A percentile compares a stretch with the other conserved stretches of the same genome.
These are phyloP conservation scores for Rallus crepitans DNA, from an alignment of 2,797 vertebrate genomes.

Conservation along the genomic window DNA sequence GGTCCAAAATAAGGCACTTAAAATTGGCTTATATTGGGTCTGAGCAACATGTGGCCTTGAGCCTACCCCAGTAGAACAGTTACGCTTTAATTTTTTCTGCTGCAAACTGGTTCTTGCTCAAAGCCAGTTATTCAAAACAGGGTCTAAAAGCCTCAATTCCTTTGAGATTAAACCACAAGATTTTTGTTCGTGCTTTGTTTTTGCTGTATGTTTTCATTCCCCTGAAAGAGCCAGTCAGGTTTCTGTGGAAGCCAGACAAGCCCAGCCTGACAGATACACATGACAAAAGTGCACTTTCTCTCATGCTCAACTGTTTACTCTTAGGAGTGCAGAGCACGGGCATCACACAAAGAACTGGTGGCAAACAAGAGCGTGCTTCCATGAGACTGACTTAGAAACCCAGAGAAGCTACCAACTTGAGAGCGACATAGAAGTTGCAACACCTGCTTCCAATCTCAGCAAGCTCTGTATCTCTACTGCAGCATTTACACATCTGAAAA, in stretches of 20 bases:
- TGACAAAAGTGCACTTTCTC: background rate
- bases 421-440: background rate
- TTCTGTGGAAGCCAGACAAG: background rate
- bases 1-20: background rate
- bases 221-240: background rate
- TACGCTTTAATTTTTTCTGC: background rate
- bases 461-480: background rate
- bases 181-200: background rate
- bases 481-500: background rate
- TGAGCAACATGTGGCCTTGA: background rate
- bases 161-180: background rate
- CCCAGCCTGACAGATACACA: background rate
- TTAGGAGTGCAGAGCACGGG: background rate
- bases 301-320: background rate
- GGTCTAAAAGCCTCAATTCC: background rate
- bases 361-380: background rate
- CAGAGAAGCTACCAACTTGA: background rate
- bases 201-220: background rate
- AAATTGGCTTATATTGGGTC: background rate
- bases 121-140: background rate
- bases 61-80: background rate
- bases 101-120: background rate
- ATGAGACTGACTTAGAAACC: background rate
- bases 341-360: background rate
- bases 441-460: background rate